Evolutionary conservation across 1,140 invertebrate species (phyloP).

Genomic region (Proctacanthus coquilletti): DNA sequence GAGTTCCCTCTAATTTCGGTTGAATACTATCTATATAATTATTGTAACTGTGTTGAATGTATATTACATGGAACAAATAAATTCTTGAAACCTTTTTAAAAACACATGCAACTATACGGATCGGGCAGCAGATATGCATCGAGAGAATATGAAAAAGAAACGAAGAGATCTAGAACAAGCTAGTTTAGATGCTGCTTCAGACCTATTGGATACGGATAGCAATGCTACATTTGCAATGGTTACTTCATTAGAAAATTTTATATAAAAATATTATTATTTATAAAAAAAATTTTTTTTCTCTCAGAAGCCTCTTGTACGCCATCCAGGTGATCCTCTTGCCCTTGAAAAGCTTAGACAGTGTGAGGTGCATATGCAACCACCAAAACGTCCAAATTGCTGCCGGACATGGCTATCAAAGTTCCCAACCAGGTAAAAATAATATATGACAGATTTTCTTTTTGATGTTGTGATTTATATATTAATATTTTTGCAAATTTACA

Average conservation of each 20-base stretch:
- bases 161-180: slow-evolving; percentile 70
- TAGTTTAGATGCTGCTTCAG: slow-evolving; percentile 65
- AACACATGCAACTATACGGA: slow-evolving; percentile 26
- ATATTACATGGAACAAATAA: slow-evolving; percentile 23
- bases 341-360: slow-evolving; percentile 75
- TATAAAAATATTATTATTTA: neutral
- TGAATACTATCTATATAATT: neutral
- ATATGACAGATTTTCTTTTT: slow-evolving; percentile 28
- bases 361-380: slow-evolving; percentile 58
- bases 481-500: neutral
- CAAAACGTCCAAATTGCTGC: slow-evolving; percentile 64
- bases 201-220: slow-evolving; percentile 66
- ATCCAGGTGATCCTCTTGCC: slow-evolving; percentile 53
- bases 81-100: slow-evolving; percentile 29
- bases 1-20: neutral
- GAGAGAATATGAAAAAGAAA: slow-evolving; percentile 83
- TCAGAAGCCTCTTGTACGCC: slow-evolving; percentile 77
- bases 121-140: slow-evolving; percentile 44
- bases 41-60: slow-evolving; percentile 7
- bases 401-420: slow-evolving; percentile 88
- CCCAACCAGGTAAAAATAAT: slow-evolving; percentile 34
- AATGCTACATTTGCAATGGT: slow-evolving; percentile 77
- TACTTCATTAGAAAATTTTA: slow-evolving; percentile 23
- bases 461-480: slow-evolving; percentile 23
- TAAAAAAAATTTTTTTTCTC: neutral